These are phyloP conservation scores for Lanistes nyassanus DNA, from an alignment of 1,140 invertebrate genomes.

Conservation along the genomic window DNA sequence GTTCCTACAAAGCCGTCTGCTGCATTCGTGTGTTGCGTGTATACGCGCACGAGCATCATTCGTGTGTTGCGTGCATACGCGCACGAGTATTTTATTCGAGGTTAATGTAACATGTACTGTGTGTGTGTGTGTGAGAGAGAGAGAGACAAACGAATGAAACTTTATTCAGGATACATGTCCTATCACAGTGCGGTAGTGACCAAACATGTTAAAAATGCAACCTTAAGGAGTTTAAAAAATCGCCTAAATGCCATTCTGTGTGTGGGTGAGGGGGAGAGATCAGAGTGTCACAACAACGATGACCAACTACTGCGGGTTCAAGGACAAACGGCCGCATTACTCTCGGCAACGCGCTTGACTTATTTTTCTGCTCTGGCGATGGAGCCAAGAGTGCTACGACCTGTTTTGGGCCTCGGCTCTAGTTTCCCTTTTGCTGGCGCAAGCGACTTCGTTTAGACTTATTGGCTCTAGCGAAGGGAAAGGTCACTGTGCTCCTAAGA, in stretches of 20 bases:
- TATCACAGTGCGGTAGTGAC: not conserved
- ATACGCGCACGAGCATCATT: not conserved
- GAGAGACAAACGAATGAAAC: not conserved
- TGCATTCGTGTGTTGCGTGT: not conserved
- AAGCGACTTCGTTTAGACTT: too few relatives aligned
- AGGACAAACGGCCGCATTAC: not conserved
- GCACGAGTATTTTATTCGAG: not conserved
- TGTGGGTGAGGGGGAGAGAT: not conserved
- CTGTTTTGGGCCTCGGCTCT: too few relatives aligned
- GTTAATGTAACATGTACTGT: not conserved
- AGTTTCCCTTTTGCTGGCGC: too few relatives aligned
- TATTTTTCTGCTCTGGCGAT: too few relatives aligned
- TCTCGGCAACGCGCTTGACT: too few relatives aligned
- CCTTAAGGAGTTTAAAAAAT: not conserved
- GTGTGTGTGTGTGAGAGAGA: not conserved
- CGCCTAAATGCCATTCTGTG: too few relatives aligned
- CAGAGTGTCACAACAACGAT: not conserved
- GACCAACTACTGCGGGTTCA: not conserved
- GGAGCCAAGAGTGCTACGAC: too few relatives aligned
- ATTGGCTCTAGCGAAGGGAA: too few relatives aligned
- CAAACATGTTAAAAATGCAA: not conserved
- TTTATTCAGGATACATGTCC: not conserved
- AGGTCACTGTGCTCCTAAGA: too few relatives aligned
- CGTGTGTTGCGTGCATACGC: not conserved
- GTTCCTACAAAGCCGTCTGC: not conserved